Evolutionary conservation across 1,140 invertebrate genomes (phyloP), one percentile per base, ranked within the genome.

Genomic region (Archegozetes longisetosus): DNA sequence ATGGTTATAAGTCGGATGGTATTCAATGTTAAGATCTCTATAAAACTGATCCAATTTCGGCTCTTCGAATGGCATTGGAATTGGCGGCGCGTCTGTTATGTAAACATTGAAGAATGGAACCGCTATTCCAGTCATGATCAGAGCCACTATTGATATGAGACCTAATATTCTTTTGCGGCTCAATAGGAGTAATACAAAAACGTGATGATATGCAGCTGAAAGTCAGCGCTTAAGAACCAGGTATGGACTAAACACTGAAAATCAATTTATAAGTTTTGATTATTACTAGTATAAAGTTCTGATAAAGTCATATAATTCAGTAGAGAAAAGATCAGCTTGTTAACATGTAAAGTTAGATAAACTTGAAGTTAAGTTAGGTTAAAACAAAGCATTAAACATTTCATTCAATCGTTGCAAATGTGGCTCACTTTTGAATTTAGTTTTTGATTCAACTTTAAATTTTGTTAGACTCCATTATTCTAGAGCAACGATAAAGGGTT

Each of bases 231-330:
- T 13, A 61, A 23, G 22, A 61, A 55, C 59, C 59, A 61, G 20
- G 59, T 61, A 14, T 61, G 59, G 4, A 27, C 52, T 32, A 61
- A 52, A 56, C 59, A 61, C 59, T 57, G 55, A 12, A 12, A 57
- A n/a, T 29, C 23, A n/a, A 55, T 24, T 26, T 3, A 28, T 4
- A 24, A 53, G 23, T 53, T 53, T 25, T 46, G n/a, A n/a, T n/a
- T n/a, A n/a, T n/a, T n/a, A n/a, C n/a, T n/a, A n/a, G n/a, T n/a
- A n/a, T n/a, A n/a, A n/a, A n/a, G n/a, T n/a, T n/a, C n/a, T n/a
- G n/a, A n/a, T n/a, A n/a, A n/a, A n/a, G n/a, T n/a, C n/a, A n/a
- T n/a, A n/a, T n/a, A n/a, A n/a, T n/a, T n/a, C n/a, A n/a, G n/a
- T n/a, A n/a, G n/a, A n/a, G n/a, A n/a, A n/a, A n/a, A n/a, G n/a